Base-by-base conservation (phyloP, 2,888 invertebrate genomes). In the Rhagium mordax region DNA sequence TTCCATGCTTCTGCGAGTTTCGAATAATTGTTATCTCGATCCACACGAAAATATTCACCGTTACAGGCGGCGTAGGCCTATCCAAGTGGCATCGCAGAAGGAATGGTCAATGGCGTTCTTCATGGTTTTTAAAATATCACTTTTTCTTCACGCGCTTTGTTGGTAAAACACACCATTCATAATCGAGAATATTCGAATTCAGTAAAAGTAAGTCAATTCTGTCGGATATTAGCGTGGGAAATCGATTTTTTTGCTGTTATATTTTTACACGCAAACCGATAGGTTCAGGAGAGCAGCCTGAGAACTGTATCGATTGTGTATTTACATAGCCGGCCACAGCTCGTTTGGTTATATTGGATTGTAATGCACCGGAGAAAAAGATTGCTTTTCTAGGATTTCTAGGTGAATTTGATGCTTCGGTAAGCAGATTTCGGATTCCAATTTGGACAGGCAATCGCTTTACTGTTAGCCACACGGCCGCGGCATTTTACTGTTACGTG, bases 171-270 rank as follows among this genome's bases (percentile, higher is more conserved):
- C 62, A 78, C 79, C 80, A 68, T 77, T 69, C 49, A 76, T 78
- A 80, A 80, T 80, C 47, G 69, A 65, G 68, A 76, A 72, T 75
- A 75, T 78, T 79, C 72, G 76, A 77, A 77, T 78, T 75, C 68
- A 68, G 76, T 76, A 76, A 76, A 74, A 76, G 76, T 70, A 74
- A 74, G 72, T 3, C 71, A 65, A 62, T 60, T 70, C 66, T 67
- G 62, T 47, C 29, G 48, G 59, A 68, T 24, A 67, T 70, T 73
- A 72, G 60, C 76, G 76, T 76, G 76, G 70, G 76, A 76, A 76
- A 66, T 53, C 48, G 15, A 29, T 65, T 73, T 72, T 74, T 71
- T 68, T 33, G 62, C 16, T 6, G 16, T 13, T 29, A 53, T 29
- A 53, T n/a, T 53, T 53, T 53, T 53, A 53, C 53, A n/a, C n/a